Conservation (phyloP, 2,888 invertebrate genomes). For the Limnephilus rhombicus region DNA sequence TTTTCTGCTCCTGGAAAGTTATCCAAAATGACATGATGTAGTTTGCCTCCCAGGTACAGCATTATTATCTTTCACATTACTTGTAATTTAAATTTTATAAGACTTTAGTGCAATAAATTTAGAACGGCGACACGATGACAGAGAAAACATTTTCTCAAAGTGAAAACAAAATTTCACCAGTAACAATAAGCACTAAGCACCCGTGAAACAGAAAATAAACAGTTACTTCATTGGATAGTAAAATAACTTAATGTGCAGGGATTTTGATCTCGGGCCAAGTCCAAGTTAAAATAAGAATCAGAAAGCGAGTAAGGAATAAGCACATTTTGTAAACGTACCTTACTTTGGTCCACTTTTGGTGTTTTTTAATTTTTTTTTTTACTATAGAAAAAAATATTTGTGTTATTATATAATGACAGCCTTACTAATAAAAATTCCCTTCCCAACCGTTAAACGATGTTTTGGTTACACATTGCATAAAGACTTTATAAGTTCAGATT, state of each 20-base stretch:
- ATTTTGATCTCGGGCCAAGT: constrained; percentile 25
- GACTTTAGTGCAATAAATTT: not conserved
- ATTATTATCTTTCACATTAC: not conserved
- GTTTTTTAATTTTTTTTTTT: not conserved
- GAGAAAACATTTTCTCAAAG: not conserved
- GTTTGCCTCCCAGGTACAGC: not conserved
- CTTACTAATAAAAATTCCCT: too few species aligned
- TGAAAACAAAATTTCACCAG: not conserved
- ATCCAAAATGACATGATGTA: not conserved
- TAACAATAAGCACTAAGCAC: constrained; percentile 21
- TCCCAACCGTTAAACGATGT: too few species aligned
- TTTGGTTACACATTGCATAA: too few species aligned
- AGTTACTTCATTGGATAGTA: constrained; percentile 23
- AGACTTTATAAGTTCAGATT: too few species aligned
- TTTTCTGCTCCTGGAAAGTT: not conserved
- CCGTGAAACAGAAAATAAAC: constrained; percentile 23
- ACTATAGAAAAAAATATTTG: too few species aligned
- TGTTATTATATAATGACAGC: too few species aligned
- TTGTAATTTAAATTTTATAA: not conserved
- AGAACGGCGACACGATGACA: not conserved
- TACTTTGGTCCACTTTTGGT: not conserved
- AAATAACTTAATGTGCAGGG: constrained; percentile 35
- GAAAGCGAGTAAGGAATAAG: not conserved
- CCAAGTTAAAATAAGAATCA: constrained; percentile 41
- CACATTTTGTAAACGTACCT: constrained; percentile 17